phyloP scores from a whole-genome alignment of 1,140 invertebrate genomes.

The Diabrotica virgifera region DNA sequence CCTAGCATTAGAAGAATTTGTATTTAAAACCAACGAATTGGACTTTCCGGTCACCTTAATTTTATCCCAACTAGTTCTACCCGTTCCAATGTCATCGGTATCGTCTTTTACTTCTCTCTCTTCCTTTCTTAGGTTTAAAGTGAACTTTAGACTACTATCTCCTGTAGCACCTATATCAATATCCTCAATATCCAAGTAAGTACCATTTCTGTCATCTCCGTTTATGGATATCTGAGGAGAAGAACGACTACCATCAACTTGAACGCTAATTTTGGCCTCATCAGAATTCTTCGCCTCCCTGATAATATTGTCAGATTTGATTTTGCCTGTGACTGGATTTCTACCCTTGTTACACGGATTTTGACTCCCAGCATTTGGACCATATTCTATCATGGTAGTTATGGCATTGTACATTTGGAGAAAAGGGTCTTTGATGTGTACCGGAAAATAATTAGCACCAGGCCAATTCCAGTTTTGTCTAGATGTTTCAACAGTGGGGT shows the following conservation, averaged over 20 bases:
- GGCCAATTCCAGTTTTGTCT: constrained; percentile 45
- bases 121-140: constrained; percentile 10
- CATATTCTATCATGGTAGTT: constrained; percentile 57
- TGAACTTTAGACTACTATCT: constrained; percentile 20
- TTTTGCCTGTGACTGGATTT: not conserved
- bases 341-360: constrained; percentile 24
- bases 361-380: constrained; percentile 44
- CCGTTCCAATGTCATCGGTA: not conserved
- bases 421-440: constrained; percentile 56
- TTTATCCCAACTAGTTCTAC: constrained; percentile 19
- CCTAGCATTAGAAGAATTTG: constrained; percentile 1
- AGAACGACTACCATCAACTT: constrained; percentile 5
- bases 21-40: not conserved
- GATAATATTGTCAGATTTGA: not conserved
- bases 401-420: constrained; percentile 52
- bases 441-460: constrained; percentile 53
- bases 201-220: constrained; percentile 4
- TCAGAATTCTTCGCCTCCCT: not conserved
- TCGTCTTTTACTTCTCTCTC: constrained; percentile 12
- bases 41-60: constrained; percentile 13
- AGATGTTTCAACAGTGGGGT: constrained; percentile 21
- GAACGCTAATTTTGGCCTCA: constrained; percentile 8
- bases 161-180: constrained; percentile 29
- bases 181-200: constrained; percentile 35
- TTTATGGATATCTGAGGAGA: constrained; percentile 16